Evolutionary conservation across 2,797 vertebrate species (phyloP), one percentile per base, ranked within the genome.

Genomic region (Pipistrellus pygmaeus): DNA sequence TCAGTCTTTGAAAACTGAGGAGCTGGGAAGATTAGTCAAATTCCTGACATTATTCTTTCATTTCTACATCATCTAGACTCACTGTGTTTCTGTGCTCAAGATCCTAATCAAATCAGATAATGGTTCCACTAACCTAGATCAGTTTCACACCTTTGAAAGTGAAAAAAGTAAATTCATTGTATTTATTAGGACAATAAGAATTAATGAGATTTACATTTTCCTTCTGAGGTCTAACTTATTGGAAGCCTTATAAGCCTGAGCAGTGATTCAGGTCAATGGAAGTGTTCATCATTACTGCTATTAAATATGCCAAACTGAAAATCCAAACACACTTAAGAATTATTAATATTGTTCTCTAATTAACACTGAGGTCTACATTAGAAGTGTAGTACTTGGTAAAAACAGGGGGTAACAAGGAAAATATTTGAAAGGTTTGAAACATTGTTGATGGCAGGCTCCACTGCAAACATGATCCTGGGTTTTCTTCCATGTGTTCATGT

Each of bases 151-250:
- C 62, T 95, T 91, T 91, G 38, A 77, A 88, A 96, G 11, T 69
- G 17, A 88, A 78, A 88, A n/a, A 93, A 80, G 20, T 68, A 62
- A 93, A 89, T 53, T 60, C 57, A 15, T 14, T 89, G 1, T 84
- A 55, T 82, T 81, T 35, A 44, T 88, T 66, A 88, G 12, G 64
- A 32, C 8, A 94, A 35, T 85, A 85, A 71, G 18, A 93, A 91
- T 20, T n/a, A 91, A 94, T 66, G 44, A 80, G 15, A 25, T 66
- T 86, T 94, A 82, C 18, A 21, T 78, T 89, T 95, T 92, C 38
- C 25, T 96, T 88, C 72, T 90, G 8, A 82, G 76, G 62, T 80
- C 27, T 66, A 72, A 77, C 4, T 62, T 88, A 57, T 62, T 18
- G 77, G 35, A 95, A 93, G 8, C 18, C 30, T 93, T 78, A 71